Percentiles rank a stretch among this genome's conserved stretches.
Evolutionary conservation across 2,113 vertebrate genomes (phyloP).

Genomic region (Orientallactaga bullata): DNA sequence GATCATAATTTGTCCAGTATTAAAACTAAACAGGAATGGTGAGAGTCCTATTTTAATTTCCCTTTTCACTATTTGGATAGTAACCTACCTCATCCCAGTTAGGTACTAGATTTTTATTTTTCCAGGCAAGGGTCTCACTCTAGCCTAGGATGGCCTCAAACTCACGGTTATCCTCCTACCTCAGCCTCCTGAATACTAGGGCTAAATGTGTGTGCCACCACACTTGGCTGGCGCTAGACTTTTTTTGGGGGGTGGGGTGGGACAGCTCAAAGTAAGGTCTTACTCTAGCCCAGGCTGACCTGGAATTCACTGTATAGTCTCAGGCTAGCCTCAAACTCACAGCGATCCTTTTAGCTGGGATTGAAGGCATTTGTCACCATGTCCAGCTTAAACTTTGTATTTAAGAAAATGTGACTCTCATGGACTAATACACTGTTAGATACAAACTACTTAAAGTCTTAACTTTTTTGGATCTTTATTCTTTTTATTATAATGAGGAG

Average conservation of each 20-base stretch:
- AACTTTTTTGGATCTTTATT: background rate
- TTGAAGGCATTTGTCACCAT: too few relatives aligned
- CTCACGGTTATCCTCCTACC: too few relatives aligned
- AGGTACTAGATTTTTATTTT: background rate
- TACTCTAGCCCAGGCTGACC: too few relatives aligned
- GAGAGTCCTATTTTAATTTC: background rate
- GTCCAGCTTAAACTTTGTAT: too few relatives aligned
- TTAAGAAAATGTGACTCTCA: constrained; percentile 10
- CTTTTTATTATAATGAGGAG: background rate
- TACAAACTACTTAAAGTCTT: background rate
- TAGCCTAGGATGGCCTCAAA: too few relatives aligned
- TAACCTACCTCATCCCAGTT: background rate
- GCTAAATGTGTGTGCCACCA: too few relatives aligned
- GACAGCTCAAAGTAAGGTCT: too few relatives aligned
- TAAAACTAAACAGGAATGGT: background rate
- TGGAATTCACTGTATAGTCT: too few relatives aligned
- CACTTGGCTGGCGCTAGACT: background rate
- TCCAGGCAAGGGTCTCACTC: too few relatives aligned
- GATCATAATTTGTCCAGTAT: background rate
- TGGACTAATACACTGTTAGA: background rate
- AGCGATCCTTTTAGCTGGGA: too few relatives aligned
- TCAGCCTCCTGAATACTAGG: too few relatives aligned
- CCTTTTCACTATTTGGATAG: background rate
- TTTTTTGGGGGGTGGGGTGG: background rate
- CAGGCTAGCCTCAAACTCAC: too few relatives aligned